phyloP scores from a whole-genome alignment of 2,797 vertebrate species.

The Epinephelus awoara region DNA sequence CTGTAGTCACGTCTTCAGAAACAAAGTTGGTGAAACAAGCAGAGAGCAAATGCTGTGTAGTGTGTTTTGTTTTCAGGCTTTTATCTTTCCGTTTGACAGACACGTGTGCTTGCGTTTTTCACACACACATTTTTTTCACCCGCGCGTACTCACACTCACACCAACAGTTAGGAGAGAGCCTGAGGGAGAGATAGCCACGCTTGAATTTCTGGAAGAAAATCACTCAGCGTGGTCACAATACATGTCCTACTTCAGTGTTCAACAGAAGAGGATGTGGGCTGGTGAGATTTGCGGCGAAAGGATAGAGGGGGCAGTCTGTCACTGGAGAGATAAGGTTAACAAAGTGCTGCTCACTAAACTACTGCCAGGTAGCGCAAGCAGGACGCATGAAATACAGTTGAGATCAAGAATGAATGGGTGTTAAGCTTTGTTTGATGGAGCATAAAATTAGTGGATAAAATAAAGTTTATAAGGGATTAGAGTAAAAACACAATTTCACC shows the following conservation, averaged over 20 bases:
- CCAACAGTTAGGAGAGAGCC: constrained; percentile 29
- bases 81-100: constrained; percentile 35
- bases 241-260: constrained; percentile 57
- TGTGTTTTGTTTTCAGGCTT: constrained; percentile 36
- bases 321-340: constrained; percentile 61
- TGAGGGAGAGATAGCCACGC: constrained; percentile 47
- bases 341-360: constrained; percentile 13
- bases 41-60: constrained; percentile 21
- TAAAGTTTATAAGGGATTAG: neutral
- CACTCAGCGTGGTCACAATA: constrained; percentile 51
- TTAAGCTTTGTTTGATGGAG: neutral
- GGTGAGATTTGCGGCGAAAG: constrained; percentile 50
- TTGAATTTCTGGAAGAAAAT: constrained; percentile 65
- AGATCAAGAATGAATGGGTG: neutral
- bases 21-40: constrained; percentile 14
- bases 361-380: constrained; percentile 37
- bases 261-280: constrained; percentile 41
- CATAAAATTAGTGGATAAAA: neutral
- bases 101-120: constrained; percentile 10
- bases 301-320: constrained; percentile 54
- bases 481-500: neutral
- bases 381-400: neutral
- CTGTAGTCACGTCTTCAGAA: constrained; percentile 8
- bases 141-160: neutral
- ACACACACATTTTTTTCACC: neutral